Conservation (phyloP, 2,113 vertebrate species). For the human (Homo sapiens) region DNA sequence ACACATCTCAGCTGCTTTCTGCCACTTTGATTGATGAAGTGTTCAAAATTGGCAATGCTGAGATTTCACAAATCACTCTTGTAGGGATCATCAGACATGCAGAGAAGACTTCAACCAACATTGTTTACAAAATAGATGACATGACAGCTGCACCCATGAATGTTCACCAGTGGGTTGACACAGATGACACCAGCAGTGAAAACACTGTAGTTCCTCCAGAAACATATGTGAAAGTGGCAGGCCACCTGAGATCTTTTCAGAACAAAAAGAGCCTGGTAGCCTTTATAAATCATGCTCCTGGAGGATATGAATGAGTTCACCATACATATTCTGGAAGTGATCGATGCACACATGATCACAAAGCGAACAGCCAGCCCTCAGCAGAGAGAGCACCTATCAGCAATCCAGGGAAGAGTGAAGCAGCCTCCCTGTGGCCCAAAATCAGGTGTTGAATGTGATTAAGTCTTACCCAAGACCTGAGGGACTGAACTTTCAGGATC, state of each 20-base stretch:
- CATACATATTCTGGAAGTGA: slow-evolving; percentile 90
- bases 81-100: slow-evolving; percentile 90
- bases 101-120: slow-evolving; percentile 93
- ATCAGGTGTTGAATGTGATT: slow-evolving; percentile 95
- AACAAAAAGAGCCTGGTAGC: slow-evolving; percentile 88
- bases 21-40: slow-evolving; percentile 88
- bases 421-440: slow-evolving; percentile 88
- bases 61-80: slow-evolving; percentile 91
- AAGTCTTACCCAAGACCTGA: slow-evolving; percentile 90
- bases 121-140: slow-evolving; percentile 94
- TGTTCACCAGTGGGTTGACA: slow-evolving; percentile 93
- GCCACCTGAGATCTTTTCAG: slow-evolving; percentile 94
- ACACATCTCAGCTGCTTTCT: slow-evolving; percentile 92
- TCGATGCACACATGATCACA: slow-evolving; percentile 89
- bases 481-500: slow-evolving; percentile 93
- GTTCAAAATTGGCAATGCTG: slow-evolving; percentile 90
- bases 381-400: slow-evolving; percentile 8
- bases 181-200: slow-evolving; percentile 88
- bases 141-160: slow-evolving; percentile 93
- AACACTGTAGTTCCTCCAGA: slow-evolving; percentile 91
- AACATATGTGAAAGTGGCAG: slow-evolving; percentile 92
- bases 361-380: slow-evolving; percentile 63
- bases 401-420: slow-evolving; percentile 63
- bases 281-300: slow-evolving; percentile 89
- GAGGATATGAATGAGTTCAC: slow-evolving; percentile 94